Evolutionary conservation across 2,113 vertebrate species (phyloP).

Genomic region (Archilochus colubris): DNA sequence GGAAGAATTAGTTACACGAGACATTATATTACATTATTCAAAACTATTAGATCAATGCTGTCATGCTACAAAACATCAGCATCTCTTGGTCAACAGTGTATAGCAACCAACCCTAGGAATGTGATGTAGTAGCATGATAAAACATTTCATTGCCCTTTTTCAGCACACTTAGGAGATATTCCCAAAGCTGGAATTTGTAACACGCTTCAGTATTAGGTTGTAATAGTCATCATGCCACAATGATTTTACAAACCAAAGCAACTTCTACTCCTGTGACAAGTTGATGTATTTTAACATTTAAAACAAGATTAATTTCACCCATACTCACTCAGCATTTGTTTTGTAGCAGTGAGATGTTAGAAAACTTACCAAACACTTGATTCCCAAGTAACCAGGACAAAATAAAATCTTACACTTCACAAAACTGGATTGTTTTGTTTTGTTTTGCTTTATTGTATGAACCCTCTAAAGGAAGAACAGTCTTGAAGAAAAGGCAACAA

Average conservation of each 20-base stretch:
- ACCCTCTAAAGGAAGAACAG: neutral
- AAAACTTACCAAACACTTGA: constrained; percentile 17
- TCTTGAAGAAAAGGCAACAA: neutral
- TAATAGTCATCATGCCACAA: neutral
- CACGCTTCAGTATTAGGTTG: neutral
- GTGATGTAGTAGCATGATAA: neutral
- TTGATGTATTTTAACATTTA: neutral
- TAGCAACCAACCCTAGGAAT: neutral
- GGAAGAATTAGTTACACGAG: neutral
- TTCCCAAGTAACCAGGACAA: neutral
- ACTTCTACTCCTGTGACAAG: neutral
- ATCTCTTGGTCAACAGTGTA: neutral
- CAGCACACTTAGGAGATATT: neutral
- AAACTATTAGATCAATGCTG: neutral
- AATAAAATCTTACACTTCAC: neutral
- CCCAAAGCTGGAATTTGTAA: neutral
- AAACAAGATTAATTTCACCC: neutral
- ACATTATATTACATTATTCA: neutral
- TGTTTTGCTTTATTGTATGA: neutral
- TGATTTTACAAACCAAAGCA: neutral
- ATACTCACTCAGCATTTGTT: neutral
- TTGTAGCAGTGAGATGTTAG: neutral
- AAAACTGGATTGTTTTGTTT: neutral
- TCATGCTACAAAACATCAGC: neutral
- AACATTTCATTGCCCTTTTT: neutral